These are phyloP conservation scores for Anguilla marmorata DNA, from an alignment of 2,797 vertebrate species.

Conservation along the genomic window DNA sequence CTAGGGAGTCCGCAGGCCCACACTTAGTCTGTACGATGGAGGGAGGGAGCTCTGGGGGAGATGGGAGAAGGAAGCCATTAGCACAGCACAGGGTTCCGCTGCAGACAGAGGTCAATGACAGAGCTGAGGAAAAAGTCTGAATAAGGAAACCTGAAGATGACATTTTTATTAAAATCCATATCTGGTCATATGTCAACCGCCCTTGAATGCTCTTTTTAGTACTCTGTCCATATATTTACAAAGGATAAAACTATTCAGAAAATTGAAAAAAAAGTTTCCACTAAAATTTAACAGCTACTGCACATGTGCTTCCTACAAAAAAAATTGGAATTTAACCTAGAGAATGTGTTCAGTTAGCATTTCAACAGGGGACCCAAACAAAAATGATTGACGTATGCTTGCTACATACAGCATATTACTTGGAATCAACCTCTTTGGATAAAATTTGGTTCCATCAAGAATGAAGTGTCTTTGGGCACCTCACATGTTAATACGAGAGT, in stretches of 20 bases:
- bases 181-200: not conserved
- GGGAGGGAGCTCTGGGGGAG: constrained; percentile 68
- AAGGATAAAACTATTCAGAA: not conserved
- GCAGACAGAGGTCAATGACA: not conserved
- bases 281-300: not conserved
- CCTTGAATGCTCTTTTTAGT: not conserved
- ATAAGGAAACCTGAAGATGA: not conserved
- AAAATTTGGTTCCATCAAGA: not conserved
- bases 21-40: constrained; percentile 71
- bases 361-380: not conserved
- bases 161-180: not conserved
- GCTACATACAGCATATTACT: not conserved
- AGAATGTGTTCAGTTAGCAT: not conserved
- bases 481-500: not conserved
- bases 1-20: constrained; percentile 69
- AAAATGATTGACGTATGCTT: not conserved
- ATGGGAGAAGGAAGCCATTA: constrained; percentile 12
- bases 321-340: not conserved
- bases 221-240: not conserved
- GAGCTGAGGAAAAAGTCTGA: not conserved
- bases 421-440: not conserved
- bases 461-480: not conserved
- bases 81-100: not conserved
- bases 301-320: not conserved
- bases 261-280: not conserved